Conservation (phyloP, 2,113 vertebrate species). For the Callorhinus ursinus region DNA sequence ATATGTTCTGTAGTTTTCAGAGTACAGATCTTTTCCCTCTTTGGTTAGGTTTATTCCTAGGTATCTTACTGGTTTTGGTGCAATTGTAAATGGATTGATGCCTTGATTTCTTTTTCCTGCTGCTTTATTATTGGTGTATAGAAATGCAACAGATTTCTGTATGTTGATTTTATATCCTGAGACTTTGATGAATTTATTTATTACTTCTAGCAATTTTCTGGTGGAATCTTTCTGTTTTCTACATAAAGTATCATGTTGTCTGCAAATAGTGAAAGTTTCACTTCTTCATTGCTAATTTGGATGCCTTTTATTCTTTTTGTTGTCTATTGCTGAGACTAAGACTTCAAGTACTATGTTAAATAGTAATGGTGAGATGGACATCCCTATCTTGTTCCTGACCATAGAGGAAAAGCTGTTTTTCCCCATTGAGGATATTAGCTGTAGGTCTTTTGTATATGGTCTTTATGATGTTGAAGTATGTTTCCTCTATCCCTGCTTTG, state of each 20-base stretch:
- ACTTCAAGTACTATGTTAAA: neutral
- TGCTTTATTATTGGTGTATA: neutral
- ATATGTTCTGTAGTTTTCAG: neutral
- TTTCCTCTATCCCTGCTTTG: neutral
- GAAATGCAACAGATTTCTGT: neutral
- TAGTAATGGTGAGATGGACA: neutral
- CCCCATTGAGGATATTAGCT: neutral
- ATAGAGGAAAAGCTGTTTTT: neutral
- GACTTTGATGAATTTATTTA: neutral
- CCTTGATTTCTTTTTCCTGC: neutral
- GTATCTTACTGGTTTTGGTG: neutral
- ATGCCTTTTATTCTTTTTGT: neutral
- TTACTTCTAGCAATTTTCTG: neutral
- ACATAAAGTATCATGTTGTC: neutral
- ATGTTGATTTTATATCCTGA: neutral
- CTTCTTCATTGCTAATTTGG: neutral
- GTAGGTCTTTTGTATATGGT: neutral
- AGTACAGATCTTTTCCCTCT: neutral
- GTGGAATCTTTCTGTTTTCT: neutral
- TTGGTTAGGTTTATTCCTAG: neutral
- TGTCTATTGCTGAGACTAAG: neutral
- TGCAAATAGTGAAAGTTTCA: neutral
- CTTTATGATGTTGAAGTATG: neutral
- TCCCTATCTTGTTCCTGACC: neutral
- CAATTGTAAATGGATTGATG: neutral